A percentile compares a stretch with the other conserved stretches of the same genome.
Evolutionary conservation across 2,888 invertebrate genomes (phyloP).

Genomic region (Synanthedon andrenaeformis): DNA sequence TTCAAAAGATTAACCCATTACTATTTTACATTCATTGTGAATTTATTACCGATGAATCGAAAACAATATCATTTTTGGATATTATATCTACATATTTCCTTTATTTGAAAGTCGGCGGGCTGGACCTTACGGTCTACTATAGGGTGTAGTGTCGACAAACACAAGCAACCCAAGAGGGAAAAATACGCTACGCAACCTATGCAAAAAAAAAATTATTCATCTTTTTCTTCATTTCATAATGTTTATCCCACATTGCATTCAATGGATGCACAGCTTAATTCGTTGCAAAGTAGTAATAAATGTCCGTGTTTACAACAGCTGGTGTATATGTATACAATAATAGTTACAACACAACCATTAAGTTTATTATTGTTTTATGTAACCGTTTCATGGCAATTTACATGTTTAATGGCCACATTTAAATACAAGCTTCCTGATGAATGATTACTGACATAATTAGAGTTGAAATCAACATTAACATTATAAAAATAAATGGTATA

Average conservation of each 20-base stretch:
- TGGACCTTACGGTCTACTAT: too few species aligned
- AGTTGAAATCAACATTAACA: neutral
- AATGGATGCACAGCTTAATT: too few species aligned
- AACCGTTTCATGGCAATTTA: neutral
- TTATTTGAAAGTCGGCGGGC: too few species aligned
- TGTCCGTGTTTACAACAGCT: neutral
- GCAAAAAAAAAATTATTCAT: too few species aligned
- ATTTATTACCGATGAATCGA: too few species aligned
- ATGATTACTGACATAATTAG: neutral
- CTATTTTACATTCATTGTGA: neutral
- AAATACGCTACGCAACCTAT: too few species aligned
- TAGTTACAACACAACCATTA: neutral
- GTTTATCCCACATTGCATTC: too few species aligned
- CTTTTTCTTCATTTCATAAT: too few species aligned
- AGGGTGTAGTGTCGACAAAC: too few species aligned
- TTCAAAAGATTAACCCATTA: neutral
- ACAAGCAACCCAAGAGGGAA: too few species aligned
- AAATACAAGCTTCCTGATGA: neutral
- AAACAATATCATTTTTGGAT: too few species aligned
- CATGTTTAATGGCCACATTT: neutral
- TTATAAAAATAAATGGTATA: neutral
- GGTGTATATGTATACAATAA: neutral
- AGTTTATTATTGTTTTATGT: neutral
- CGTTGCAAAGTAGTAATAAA: neutral
- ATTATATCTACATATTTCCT: too few species aligned